Percentiles rank a stretch among this genome's conserved stretches.
phyloP scores from a whole-genome alignment of 2,797 vertebrate genomes.

The Pangasius djambal region DNA sequence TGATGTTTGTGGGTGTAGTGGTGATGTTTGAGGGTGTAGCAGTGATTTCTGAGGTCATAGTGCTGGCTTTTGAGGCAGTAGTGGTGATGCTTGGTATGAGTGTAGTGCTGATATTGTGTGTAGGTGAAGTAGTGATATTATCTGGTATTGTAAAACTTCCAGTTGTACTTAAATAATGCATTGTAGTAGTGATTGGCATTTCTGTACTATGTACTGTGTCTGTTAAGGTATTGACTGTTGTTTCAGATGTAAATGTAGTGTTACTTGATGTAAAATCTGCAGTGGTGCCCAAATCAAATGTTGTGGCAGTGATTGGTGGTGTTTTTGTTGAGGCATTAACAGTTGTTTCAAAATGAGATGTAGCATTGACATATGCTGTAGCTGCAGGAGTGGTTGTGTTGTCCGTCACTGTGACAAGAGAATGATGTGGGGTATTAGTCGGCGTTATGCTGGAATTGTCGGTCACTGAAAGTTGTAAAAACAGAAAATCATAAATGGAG shows the following conservation, averaged over 20 bases:
- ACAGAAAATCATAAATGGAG: neutral
- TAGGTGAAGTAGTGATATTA: conserved; percentile 22
- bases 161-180: neutral
- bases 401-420: neutral
- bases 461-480: conserved; percentile 4
- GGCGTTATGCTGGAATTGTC: neutral
- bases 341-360: neutral
- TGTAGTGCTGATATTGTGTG: conserved; percentile 30
- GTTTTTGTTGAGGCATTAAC: neutral
- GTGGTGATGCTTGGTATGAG: neutral
- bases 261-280: neutral
- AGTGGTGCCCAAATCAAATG: neutral
- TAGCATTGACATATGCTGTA: neutral
- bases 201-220: neutral
- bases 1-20: neutral
- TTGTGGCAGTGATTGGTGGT: neutral
- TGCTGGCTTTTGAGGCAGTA: neutral
- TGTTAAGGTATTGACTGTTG: neutral
- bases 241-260: neutral
- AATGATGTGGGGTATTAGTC: neutral
- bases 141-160: conserved; percentile 8
- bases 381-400: neutral
- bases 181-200: neutral
- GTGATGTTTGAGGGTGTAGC: conserved; percentile 26
- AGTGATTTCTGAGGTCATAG: conserved; percentile 12